These are phyloP conservation scores for Oscheius myriophilus DNA, from an alignment of 2,888 invertebrate genomes.

Conservation along the genomic window DNA sequence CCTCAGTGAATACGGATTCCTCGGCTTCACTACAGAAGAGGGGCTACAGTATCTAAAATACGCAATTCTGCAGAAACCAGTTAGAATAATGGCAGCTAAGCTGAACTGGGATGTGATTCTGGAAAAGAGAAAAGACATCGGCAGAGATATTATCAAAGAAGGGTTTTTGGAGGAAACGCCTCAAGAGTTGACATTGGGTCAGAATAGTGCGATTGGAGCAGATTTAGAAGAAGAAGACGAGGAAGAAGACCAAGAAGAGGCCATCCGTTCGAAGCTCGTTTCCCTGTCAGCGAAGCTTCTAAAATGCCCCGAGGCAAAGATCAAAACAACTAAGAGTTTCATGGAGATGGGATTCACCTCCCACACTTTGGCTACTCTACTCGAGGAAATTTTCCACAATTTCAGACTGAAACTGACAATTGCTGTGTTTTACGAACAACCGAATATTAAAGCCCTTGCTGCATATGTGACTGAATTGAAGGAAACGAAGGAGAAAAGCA, in stretches of 20 bases:
- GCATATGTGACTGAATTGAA: conserved; percentile 34
- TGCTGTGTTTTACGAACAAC: conserved; percentile 52
- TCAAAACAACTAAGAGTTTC: conserved; percentile 45
- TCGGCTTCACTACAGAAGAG: conserved; percentile 57
- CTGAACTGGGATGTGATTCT: conserved; percentile 60
- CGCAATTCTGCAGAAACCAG: conserved; percentile 50
- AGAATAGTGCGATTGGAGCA: conserved; percentile 29
- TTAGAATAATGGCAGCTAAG: conserved; percentile 54
- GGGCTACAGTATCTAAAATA: conserved; percentile 53
- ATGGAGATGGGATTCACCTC: conserved; percentile 62
- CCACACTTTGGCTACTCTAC: conserved; percentile 35
- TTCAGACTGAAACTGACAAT: conserved; percentile 44
- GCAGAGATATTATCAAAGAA: conserved; percentile 39
- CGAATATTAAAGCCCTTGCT: conserved; percentile 43
- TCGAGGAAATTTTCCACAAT: conserved; percentile 39
- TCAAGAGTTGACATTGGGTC: background rate
- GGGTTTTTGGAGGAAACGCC: conserved; percentile 16
- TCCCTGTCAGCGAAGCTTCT: conserved; percentile 6
- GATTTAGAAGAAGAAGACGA: conserved; percentile 42
- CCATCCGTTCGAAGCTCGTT: conserved; percentile 27
- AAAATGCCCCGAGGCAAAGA: conserved; percentile 22
- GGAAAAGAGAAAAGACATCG: conserved; percentile 53
- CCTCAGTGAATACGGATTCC: conserved; percentile 51
- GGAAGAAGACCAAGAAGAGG: conserved; percentile 24
- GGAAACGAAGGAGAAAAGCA: background rate